Evolutionary conservation across 2,797 vertebrate species (phyloP).

Genomic region (Phrynocephalus guinanensis): DNA sequence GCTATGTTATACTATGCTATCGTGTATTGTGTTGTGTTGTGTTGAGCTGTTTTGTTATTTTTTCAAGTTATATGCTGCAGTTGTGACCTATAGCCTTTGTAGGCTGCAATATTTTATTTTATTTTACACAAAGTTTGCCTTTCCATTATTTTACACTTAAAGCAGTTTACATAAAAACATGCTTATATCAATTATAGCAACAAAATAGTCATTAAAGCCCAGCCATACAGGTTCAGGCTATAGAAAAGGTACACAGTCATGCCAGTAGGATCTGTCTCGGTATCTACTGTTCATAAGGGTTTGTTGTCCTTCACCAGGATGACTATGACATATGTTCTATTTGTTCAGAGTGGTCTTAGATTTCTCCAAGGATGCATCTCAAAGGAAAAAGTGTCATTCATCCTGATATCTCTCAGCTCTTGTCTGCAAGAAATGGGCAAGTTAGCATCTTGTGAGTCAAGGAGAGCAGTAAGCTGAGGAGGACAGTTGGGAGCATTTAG

Average conservation of each 20-base stretch:
- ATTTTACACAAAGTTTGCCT: background rate
- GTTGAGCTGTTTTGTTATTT: background rate
- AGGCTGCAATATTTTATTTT: background rate
- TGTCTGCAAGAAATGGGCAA: background rate
- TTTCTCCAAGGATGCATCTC: background rate
- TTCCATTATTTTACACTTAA: background rate
- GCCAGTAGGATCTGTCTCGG: background rate
- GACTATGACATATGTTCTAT: background rate
- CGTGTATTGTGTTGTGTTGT: too few species aligned
- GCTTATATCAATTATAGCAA: background rate
- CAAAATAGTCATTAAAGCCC: background rate
- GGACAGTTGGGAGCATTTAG: background rate
- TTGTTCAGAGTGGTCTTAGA: background rate
- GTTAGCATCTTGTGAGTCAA: background rate
- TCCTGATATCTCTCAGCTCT: background rate
- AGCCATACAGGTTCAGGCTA: background rate
- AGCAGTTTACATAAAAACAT: background rate
- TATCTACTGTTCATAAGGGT: background rate
- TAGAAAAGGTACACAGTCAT: background rate
- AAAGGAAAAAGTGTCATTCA: background rate
- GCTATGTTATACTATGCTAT: too few species aligned
- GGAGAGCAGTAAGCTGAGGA: background rate
- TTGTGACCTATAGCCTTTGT: background rate
- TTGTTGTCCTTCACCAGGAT: background rate
- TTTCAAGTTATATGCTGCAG: background rate